These are phyloP conservation scores for Araneus ventricosus DNA, from an alignment of 1,140 invertebrate species.

Conservation along the genomic window DNA sequence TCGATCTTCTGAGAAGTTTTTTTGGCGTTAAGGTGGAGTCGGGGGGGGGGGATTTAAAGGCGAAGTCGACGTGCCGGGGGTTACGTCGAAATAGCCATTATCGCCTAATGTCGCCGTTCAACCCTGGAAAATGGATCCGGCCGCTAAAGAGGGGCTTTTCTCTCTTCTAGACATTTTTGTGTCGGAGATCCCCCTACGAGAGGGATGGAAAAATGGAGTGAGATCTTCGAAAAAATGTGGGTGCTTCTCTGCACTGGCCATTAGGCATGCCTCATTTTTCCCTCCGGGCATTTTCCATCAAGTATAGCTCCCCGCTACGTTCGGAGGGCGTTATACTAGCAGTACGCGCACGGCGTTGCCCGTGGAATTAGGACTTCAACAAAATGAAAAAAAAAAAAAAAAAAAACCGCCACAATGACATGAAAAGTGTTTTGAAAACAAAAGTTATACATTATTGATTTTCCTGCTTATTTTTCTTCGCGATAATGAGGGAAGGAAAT, in stretches of 20 bases:
- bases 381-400: no score
- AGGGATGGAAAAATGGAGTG: background rate
- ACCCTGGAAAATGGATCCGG: background rate
- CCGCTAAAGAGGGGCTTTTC: background rate
- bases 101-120: background rate
- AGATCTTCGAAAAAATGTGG: background rate
- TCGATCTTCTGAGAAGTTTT: no score
- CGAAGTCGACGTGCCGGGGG: background rate
- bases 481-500: no score
- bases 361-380: no score
- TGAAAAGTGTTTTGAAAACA: no score
- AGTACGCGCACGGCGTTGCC: no score
- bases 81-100: background rate
- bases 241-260: background rate
- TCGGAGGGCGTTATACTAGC: no score
- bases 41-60: background rate
- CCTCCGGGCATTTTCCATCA: background rate
- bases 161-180: background rate
- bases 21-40: no score
- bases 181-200: background rate
- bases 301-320: no score
- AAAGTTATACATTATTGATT: no score
- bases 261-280: background rate
- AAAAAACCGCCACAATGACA: no score
- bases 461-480: no score